Evolutionary conservation across 2,113 vertebrate genomes (phyloP).

Genomic region (Trematomus loennbergii): DNA sequence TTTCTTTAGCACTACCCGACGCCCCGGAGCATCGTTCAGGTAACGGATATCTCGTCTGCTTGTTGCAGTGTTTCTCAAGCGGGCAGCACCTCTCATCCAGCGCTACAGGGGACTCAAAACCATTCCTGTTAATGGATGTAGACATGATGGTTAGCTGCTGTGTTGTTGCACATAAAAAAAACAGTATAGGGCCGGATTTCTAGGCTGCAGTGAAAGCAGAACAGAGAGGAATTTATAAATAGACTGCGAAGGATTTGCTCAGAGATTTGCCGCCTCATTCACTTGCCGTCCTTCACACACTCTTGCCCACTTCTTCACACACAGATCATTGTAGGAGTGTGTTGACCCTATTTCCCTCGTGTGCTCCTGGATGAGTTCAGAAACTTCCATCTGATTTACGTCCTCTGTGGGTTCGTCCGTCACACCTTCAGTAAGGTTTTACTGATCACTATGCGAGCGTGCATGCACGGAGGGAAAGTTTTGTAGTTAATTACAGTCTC

Average conservation of each 20-base stretch:
- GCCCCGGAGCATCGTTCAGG: constrained; percentile 44
- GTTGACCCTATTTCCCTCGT: constrained; percentile 60
- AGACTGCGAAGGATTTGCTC: constrained; percentile 43
- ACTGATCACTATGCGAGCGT: constrained; percentile 69
- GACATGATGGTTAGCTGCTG: constrained; percentile 21
- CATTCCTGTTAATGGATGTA: constrained; percentile 9
- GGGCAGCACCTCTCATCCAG: constrained; percentile 28
- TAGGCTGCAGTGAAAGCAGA: constrained; percentile 17
- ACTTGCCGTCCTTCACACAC: constrained; percentile 27
- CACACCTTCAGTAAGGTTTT: constrained; percentile 55
- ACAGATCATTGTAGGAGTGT: constrained; percentile 26
- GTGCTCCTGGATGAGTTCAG: constrained; percentile 50
- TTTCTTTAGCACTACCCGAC: constrained; percentile 30
- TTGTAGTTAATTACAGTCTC: constrained; percentile 66
- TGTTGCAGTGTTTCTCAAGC: constrained; percentile 30
- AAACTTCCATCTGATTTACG: neutral
- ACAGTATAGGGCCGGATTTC: constrained; percentile 3
- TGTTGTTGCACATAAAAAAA: constrained; percentile 41
- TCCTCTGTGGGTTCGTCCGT: constrained; percentile 17
- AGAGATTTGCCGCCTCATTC: constrained; percentile 55
- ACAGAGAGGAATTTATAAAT: constrained; percentile 49
- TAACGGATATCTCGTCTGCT: constrained; percentile 43
- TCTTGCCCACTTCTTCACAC: constrained; percentile 4
- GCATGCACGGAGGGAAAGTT: constrained; percentile 58
- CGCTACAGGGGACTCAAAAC: constrained; percentile 14